Evolutionary conservation across 92 coral and sea anemone species (phyloP), one percentile per base, ranked within the genome.

Genomic region (Galaxea fascicularis): DNA sequence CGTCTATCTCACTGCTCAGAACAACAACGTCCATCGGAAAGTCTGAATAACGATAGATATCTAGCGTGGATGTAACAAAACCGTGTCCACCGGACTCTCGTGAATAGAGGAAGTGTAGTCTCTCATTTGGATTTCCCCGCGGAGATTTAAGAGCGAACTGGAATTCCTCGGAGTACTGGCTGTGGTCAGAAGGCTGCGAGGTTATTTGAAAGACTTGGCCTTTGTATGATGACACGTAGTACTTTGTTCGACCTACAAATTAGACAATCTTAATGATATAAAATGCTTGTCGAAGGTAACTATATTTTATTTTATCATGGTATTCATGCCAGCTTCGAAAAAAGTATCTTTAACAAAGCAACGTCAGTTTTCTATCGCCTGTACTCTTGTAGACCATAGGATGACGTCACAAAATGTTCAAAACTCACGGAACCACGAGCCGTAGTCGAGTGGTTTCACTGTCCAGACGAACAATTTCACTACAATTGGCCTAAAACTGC

Each of bases 191-290:
- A 30, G 85, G 85, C 54, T 21, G 76, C 16, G 65, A 56, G 29
- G 68, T 22, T n/a, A 81, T 54, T 49, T 29, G 77, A 66, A 49
- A 81, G 24, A 1, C 11, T 8, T 63, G 64, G 2, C 77, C 85
- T 14, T 39, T 53, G 54, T 57, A 45, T 4, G 84, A 81, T 24
- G 85, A 81, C 21, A 81, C 85, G 77, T 81, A 51, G 67, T 22
- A 53, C 53, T 68, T 81, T 3, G 65, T 66, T 30, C 10, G 3
- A 14, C 31, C 85, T 81, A 46, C 17, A 65, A 46, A 16, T 35
- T 21, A n/a, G n/a, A n/a, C n/a, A n/a, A n/a, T n/a, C n/a, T n/a
- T n/a, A n/a, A n/a, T n/a, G n/a, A n/a, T n/a, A n/a, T n/a, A n/a
- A n/a, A n/a, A n/a, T n/a, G n/a, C n/a, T n/a, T n/a, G n/a, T n/a